These are phyloP conservation scores for Cheilosia grossa DNA, from an alignment of 2,888 invertebrate species.

Conservation along the genomic window DNA sequence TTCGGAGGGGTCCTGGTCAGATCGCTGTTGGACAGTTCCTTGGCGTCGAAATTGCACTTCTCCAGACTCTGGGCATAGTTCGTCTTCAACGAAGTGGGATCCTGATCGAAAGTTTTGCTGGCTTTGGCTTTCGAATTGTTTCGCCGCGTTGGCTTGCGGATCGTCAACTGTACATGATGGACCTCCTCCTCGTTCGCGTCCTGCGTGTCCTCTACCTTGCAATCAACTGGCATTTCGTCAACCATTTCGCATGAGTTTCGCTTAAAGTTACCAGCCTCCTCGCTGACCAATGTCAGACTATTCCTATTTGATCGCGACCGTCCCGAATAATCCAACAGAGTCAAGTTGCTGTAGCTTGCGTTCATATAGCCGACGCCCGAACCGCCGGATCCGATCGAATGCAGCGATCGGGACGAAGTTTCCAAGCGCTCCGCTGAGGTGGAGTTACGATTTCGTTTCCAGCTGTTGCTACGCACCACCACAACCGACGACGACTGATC, in stretches of 20 bases:
- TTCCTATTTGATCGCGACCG: conserved; percentile 77
- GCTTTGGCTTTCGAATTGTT: conserved; percentile 46
- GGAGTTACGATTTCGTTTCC: conserved; percentile 77
- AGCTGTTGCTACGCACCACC: conserved; percentile 78
- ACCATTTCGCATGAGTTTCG: conserved; percentile 55
- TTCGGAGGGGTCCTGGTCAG: conserved; percentile 77
- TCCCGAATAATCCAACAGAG: conserved; percentile 85
- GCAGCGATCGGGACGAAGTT: conserved; percentile 44
- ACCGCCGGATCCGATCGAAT: conserved; percentile 57
- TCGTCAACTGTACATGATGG: conserved; percentile 80
- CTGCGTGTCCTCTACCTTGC: conserved; percentile 66
- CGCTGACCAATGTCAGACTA: conserved; percentile 38
- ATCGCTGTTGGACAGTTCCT: conserved; percentile 75
- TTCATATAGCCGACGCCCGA: conserved; percentile 82
- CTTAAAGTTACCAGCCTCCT: conserved; percentile 59
- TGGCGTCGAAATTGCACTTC: conserved; percentile 81
- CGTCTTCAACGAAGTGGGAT: conserved; percentile 82
- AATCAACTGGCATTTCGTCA: conserved; percentile 21
- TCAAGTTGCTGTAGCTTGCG: conserved; percentile 87
- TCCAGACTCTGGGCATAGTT: conserved; percentile 82
- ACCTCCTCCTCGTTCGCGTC: conserved; percentile 69
- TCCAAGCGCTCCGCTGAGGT: conserved; percentile 50
- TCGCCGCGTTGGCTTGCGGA: conserved; percentile 77
- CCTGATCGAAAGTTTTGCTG: conserved; percentile 82
- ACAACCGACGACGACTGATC: conserved; percentile 67